Conservation (phyloP, 2,797 vertebrate genomes). For the Capromys pilorides region DNA sequence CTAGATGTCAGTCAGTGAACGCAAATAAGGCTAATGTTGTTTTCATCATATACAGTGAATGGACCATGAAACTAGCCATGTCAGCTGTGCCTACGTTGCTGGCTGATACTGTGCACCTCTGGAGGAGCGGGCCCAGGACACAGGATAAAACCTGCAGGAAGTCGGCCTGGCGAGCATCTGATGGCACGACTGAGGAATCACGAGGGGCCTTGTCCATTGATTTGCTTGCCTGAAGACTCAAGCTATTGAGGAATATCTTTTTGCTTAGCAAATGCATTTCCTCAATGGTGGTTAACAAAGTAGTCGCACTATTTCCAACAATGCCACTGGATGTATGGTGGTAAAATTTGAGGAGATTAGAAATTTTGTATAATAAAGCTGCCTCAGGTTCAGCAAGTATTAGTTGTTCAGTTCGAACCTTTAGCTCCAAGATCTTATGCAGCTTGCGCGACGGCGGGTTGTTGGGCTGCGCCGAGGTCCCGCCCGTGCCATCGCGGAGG, state of each 20-base stretch:
- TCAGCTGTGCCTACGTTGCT: too few species aligned
- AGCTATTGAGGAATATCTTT: constrained; percentile 98
- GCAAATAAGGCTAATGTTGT: too few species aligned
- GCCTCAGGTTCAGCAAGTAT: constrained; percentile 97
- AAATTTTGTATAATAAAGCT: constrained; percentile 97
- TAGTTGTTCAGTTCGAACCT: constrained; percentile 99
- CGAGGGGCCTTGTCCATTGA: constrained; percentile 99
- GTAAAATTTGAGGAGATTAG: constrained; percentile 99
- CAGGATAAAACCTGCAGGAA: too few species aligned
- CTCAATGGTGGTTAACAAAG: constrained; percentile 94
- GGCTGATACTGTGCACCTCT: too few species aligned
- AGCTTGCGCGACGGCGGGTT: constrained; percentile 96
- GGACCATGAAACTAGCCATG: too few species aligned
- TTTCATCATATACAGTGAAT: too few species aligned
- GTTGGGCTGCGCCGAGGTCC: constrained; percentile 84
- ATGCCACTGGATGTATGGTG: constrained; percentile 98
- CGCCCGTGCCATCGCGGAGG: constrained; percentile 48
- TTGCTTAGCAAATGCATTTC: constrained; percentile 98
- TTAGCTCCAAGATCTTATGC: constrained; percentile 96
- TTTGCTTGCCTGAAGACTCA: constrained; percentile 96
- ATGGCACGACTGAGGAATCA: too few species aligned
- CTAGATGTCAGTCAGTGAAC: too few species aligned
- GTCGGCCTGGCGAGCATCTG: too few species aligned
- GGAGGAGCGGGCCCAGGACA: too few species aligned
- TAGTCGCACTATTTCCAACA: constrained; percentile 92